Evolutionary conservation across 2,888 invertebrate genomes (phyloP), one percentile per base, ranked within the genome.

Genomic region (Ophioninae sp.): DNA sequence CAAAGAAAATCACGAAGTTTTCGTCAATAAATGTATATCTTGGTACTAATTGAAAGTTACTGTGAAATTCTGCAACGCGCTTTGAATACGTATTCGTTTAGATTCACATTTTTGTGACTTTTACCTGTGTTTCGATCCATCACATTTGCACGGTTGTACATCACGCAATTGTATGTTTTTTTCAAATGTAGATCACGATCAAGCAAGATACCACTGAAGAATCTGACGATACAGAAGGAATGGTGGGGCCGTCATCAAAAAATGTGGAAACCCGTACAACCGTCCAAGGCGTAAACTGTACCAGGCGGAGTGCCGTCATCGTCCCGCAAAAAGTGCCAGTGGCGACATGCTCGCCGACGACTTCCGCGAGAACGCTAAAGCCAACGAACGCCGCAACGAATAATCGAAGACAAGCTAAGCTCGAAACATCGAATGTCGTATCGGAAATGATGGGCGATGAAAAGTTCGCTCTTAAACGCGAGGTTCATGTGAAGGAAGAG

Each of bases 221-320:
- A 94, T 87, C 93, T 94, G 80, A 92, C 88, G 79, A 94, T 93
- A 88, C 94, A 95, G 92, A 94, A 95, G 91, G 96, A 96, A 89
- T 97, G 97, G 97, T 97, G 97, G 97, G 97, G 97, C 85, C 96
- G 96, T 74, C 96, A 96, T 91, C 97, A 97, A 93, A 96, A 95
- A 93, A 96, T 94, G 89, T 97, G 97, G 97, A 97, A 97, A 92
- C 97, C 97, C 88, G 94, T 96, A 91, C 94, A 95, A 88, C 93
- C 94, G 73, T 75, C 79, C 68, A 81, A 69, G 85, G 91, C 89
- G 9, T 91, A 72, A 88, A 79, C 41, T 39, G 41, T 51, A 30
- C 84, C 83, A 82, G 85, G 72, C 59, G 64, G 6, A 85, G 81
- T 76, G 56, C 76, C 68, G 39, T 64, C 20, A 44, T 64, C 20